Conservation (phyloP, 2,888 invertebrate genomes). For the Coecobrya sp. region DNA sequence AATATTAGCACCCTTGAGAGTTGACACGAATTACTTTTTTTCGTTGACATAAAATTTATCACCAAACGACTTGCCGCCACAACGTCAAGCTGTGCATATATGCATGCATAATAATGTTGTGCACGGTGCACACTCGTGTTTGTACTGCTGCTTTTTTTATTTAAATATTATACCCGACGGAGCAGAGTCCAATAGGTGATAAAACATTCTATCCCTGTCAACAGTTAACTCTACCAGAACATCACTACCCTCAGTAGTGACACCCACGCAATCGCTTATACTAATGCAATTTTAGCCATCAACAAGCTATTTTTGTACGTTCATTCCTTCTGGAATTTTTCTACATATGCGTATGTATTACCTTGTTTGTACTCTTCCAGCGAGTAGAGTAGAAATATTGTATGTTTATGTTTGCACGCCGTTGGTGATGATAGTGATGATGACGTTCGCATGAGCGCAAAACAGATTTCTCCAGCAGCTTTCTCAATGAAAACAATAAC, state of each 20-base stretch:
- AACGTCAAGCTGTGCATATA: neutral
- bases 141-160: neutral
- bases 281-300: conserved; percentile 17
- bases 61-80: neutral
- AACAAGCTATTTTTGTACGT: conserved; percentile 5
- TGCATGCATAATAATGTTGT: neutral
- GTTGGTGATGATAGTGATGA: neutral
- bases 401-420: neutral
- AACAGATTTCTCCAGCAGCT: conserved; percentile 19
- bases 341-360: neutral
- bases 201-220: conserved; percentile 30
- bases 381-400: neutral
- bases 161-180: too few species aligned
- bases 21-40: conserved; percentile 40
- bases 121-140: neutral
- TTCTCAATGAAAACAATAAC: neutral
- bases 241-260: neutral
- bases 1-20: conserved; percentile 52
- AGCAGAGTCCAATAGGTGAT: conserved; percentile 26
- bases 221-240: neutral
- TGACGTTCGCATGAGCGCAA: neutral
- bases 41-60: conserved; percentile 27
- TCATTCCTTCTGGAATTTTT: neutral
- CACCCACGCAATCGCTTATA: conserved; percentile 15
- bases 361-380: neutral